Evolutionary conservation across 2,797 vertebrate genomes (phyloP).

Genomic region (Acanthis flammea): DNA sequence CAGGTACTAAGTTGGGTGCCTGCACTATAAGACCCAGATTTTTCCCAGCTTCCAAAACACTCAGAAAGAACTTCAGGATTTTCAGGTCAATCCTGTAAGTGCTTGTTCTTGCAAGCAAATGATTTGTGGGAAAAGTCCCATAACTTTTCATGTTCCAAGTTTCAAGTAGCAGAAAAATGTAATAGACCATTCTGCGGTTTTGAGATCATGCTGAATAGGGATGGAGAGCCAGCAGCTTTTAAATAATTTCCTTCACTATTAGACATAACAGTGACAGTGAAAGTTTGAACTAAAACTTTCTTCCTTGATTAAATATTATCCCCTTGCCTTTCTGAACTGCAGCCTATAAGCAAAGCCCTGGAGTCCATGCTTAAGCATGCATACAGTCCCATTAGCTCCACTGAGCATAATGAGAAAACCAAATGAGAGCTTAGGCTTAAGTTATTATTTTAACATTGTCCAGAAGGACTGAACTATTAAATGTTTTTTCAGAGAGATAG

Average conservation of each 20-base stretch:
- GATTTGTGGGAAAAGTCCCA: neutral
- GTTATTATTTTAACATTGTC: neutral
- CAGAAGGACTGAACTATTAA: neutral
- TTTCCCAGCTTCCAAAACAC: neutral
- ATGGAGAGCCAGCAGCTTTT: neutral
- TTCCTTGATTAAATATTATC: slow-evolving; percentile 44
- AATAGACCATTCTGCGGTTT: slow-evolving; percentile 24
- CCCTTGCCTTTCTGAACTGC: neutral
- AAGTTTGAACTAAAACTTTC: slow-evolving; percentile 6
- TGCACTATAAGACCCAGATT: neutral
- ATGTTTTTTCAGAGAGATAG: neutral
- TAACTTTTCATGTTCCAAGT: neutral
- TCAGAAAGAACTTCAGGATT: neutral
- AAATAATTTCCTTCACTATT: slow-evolving; percentile 45
- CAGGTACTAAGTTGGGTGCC: neutral
- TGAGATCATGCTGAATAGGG: neutral
- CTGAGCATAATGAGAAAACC: slow-evolving; percentile 10
- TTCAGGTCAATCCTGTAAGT: neutral
- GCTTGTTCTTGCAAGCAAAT: neutral
- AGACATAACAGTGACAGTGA: neutral
- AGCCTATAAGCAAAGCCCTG: neutral
- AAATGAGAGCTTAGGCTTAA: neutral
- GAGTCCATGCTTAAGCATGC: neutral
- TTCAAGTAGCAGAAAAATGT: neutral
- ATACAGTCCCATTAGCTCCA: neutral